phyloP scores from a whole-genome alignment of 2,888 invertebrate species.

The Amaurobius ferox region DNA sequence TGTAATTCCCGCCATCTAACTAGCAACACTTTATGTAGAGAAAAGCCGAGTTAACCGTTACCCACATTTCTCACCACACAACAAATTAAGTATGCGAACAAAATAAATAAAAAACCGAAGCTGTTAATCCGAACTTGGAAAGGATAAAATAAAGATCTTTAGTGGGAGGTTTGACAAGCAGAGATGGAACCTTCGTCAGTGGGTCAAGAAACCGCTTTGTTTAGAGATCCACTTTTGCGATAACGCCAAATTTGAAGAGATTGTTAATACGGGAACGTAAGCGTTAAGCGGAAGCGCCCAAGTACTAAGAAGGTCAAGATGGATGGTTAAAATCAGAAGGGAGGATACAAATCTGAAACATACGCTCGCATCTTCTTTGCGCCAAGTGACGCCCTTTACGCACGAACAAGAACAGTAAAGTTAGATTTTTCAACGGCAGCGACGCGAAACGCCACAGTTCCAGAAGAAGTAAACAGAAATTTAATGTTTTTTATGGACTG shows the following conservation, averaged over 20 bases:
- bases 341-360: neutral
- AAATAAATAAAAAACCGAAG: neutral
- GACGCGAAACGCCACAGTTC: neutral
- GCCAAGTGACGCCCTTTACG: neutral
- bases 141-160: neutral
- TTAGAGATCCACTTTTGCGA: slow-evolving; percentile 19
- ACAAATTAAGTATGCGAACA: too few relatives aligned
- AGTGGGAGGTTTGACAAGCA: neutral
- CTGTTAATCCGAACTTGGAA: neutral
- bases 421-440: neutral
- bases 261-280: slow-evolving; percentile 19
- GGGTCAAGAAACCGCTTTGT: slow-evolving; percentile 45
- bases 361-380: neutral
- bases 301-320: neutral
- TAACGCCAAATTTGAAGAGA: slow-evolving; percentile 20
- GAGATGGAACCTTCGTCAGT: slow-evolving; percentile 12
- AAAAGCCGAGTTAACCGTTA: too few relatives aligned
- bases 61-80: too few relatives aligned
- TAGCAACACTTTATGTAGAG: too few relatives aligned
- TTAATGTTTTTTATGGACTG: neutral
- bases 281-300: slow-evolving; percentile 17
- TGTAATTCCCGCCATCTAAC: too few relatives aligned
- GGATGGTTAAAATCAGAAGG: slow-evolving; percentile 31
- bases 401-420: neutral
- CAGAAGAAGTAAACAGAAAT: neutral